phyloP scores from a whole-genome alignment of 2,113 vertebrate species.

The Colius striatus region DNA sequence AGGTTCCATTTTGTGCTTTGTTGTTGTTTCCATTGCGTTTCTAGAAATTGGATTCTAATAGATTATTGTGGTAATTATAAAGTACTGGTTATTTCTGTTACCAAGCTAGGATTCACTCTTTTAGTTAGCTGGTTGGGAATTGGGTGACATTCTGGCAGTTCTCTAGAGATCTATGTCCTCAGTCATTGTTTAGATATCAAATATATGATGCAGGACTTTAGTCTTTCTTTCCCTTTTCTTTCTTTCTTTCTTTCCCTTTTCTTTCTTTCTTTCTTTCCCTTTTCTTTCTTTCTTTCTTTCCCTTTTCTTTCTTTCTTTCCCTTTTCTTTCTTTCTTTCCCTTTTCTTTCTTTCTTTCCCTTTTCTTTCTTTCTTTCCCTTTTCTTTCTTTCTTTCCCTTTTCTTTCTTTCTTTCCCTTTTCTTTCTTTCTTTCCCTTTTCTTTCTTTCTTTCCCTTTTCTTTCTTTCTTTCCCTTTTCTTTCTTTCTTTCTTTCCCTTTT shows the following conservation, averaged over 20 bases:
- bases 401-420: background rate
- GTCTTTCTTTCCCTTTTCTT: background rate
- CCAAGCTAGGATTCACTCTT: background rate
- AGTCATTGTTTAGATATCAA: background rate
- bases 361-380: background rate
- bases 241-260: background rate
- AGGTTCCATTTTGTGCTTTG: background rate
- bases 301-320: background rate
- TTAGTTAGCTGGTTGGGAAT: background rate
- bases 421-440: background rate
- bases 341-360: background rate
- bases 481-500: background rate
- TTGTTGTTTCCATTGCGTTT: background rate
- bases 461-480: background rate
- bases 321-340: background rate
- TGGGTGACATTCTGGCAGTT: background rate
- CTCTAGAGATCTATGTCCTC: background rate
- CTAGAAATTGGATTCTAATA: background rate
- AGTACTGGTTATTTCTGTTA: background rate
- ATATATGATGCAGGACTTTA: background rate
- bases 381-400: background rate
- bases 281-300: background rate
- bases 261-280: background rate
- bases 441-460: background rate
- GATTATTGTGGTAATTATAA: background rate